These are phyloP conservation scores for Notiomystis cincta DNA, from an alignment of 2,113 vertebrate genomes.

Conservation along the genomic window DNA sequence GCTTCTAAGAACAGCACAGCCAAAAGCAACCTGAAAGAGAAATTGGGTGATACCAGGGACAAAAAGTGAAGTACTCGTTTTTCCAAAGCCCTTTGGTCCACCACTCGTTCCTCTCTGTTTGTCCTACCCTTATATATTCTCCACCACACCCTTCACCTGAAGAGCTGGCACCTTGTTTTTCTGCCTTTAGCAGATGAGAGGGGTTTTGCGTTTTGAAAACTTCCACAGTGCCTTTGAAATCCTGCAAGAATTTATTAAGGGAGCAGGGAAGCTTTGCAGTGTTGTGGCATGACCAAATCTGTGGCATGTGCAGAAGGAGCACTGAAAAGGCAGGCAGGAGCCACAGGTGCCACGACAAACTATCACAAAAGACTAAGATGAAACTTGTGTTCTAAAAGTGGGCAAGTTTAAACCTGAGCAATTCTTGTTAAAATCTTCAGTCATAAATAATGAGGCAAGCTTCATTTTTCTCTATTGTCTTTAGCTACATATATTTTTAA, in stretches of 20 bases:
- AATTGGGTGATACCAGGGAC: no score
- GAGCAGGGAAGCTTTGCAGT: background rate
- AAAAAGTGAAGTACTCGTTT: background rate
- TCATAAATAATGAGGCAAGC: background rate
- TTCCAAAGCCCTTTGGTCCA: background rate
- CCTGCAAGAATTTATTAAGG: background rate
- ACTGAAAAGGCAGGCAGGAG: background rate
- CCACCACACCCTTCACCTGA: background rate
- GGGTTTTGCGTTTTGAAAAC: background rate
- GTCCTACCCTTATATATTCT: background rate
- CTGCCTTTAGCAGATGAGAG: background rate
- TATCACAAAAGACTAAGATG: background rate
- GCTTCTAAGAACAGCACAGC: background rate
- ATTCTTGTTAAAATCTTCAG: slow-evolving; percentile 14
- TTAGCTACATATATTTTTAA: background rate
- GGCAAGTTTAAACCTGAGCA: background rate
- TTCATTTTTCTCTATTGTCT: background rate
- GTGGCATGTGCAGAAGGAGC: background rate
- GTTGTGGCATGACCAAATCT: background rate
- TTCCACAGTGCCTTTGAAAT: background rate
- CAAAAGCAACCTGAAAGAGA: background rate
- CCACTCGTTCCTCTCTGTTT: fast-evolving
- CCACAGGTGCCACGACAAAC: background rate
- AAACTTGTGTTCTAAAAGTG: background rate
- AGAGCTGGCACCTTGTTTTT: background rate